phyloP scores from a whole-genome alignment of 2,797 vertebrate genomes.

The Premnoplex brunnescens region DNA sequence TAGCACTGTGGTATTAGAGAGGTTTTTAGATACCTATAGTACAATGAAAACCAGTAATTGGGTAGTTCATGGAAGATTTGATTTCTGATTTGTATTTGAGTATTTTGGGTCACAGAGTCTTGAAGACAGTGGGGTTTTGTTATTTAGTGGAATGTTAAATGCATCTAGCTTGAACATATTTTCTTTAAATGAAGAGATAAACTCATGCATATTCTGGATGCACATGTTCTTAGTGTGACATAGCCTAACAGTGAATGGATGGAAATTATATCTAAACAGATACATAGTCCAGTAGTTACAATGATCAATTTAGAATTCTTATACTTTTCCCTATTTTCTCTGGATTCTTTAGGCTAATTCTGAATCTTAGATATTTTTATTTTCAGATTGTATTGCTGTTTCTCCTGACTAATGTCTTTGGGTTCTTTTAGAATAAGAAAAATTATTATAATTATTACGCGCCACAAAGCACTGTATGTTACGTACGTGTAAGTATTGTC shows the following conservation, averaged over 20 bases:
- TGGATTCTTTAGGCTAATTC: background rate
- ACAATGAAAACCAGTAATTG: background rate
- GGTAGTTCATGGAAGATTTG: background rate
- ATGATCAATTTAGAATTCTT: background rate
- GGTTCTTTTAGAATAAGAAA: background rate
- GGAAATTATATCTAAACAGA: background rate
- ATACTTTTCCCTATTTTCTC: background rate
- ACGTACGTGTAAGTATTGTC: background rate
- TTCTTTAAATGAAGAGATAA: background rate
- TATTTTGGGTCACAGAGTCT: background rate
- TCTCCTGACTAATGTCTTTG: background rate
- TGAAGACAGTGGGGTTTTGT: background rate
- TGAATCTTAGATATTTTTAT: background rate
- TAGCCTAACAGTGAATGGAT: background rate
- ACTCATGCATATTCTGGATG: background rate
- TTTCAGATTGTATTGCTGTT: background rate
- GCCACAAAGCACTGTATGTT: background rate
- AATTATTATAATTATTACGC: background rate
- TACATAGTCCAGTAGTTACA: accelerated
- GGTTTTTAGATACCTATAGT: background rate
- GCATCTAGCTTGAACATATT: background rate
- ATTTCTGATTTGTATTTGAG: background rate
- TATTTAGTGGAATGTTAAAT: background rate
- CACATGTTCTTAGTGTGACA: background rate
- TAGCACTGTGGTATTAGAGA: background rate